Conservation (phyloP, 2,888 invertebrate genomes). For the Drosophila anomalata region DNA sequence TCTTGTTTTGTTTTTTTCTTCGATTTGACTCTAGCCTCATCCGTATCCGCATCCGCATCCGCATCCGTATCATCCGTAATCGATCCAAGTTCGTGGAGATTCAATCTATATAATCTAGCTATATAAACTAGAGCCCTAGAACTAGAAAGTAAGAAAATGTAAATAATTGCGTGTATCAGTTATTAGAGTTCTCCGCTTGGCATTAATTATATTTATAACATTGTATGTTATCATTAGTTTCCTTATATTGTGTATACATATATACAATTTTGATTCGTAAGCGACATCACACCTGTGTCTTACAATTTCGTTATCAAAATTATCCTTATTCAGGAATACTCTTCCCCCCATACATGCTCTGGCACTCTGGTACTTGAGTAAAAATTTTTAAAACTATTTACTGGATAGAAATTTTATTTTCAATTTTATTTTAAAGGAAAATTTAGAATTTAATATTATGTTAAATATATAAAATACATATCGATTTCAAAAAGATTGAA, state of each 20-base stretch:
- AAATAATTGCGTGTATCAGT: slow-evolving; percentile 37
- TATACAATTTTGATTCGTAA: slow-evolving; percentile 22
- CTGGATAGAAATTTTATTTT: not conserved
- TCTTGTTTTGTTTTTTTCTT: not conserved
- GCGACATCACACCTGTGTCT: slow-evolving; percentile 49
- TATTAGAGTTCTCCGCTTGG: slow-evolving; percentile 34
- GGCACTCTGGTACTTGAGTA: not conserved
- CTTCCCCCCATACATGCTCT: not conserved
- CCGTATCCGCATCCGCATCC: slow-evolving; percentile 8
- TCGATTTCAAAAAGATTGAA: too few relatives aligned
- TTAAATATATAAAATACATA: too few relatives aligned
- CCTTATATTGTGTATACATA: slow-evolving; percentile 18
- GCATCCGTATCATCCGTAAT: slow-evolving; percentile 9
- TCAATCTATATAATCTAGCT: slow-evolving; percentile 24
- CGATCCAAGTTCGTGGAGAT: slow-evolving; percentile 22
- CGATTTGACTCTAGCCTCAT: slow-evolving; percentile 10
- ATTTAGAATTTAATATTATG: not conserved
- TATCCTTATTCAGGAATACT: not conserved
- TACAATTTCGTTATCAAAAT: slow-evolving; percentile 20
- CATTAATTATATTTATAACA: slow-evolving; percentile 44
- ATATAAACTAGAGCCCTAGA: slow-evolving; percentile 22
- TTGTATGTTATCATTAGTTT: slow-evolving; percentile 38
- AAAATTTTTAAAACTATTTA: not conserved
- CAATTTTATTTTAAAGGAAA: not conserved
- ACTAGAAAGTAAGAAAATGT: slow-evolving; percentile 30